Evolutionary conservation across 2,888 invertebrate species (phyloP), one percentile per base, ranked within the genome.

Genomic region (Geotrupes spiniger): DNA sequence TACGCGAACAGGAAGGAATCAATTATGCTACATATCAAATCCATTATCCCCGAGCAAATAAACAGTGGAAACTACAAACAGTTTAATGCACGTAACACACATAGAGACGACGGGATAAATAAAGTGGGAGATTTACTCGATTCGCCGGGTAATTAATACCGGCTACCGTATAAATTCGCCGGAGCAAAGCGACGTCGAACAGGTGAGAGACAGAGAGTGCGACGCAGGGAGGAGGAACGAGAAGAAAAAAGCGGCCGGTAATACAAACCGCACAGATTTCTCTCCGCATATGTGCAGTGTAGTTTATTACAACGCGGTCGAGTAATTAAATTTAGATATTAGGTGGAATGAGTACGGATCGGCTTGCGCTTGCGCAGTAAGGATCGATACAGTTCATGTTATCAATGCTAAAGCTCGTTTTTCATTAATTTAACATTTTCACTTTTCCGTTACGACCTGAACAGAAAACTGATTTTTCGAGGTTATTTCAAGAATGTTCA

Each of bases 151-250:
- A 33, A 33, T 33, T 33, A 33, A 33, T 33, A 33, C 15, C 12
- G 12, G 33, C 12, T 33, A 33, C 33, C 33, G 33, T 33, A 33
- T 33, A 33, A 33, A 33, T 33, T 33, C 5, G 11, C 33, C 33
- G 33, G 33, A 14, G 33, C 33, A 33, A 14, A 33, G 6, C 21
- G 21, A 21, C 21, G 21, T 3, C 21, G 6, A 21, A 21, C 21
- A 3, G 4, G 3, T 6, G 21, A 21, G 21, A 21, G 3, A 6
- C 4, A 21, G 21, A 21, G 6, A 3, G 21, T 4, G 6, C 3
- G 21, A 21, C 21, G 21, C 21, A 21, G 6, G 6, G 6, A 21
- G 21, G 21, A 21, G 6, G 21, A 21, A 21, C 3, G 21, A 21
- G 21, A 21, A 6, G 21, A 33, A 33, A 33, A 33, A 14, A 15